Percentiles rank a stretch among this genome's conserved stretches.
Evolutionary conservation across 2,797 vertebrate species (phyloP).

Genomic region (Kryptopterus vitreolus): DNA sequence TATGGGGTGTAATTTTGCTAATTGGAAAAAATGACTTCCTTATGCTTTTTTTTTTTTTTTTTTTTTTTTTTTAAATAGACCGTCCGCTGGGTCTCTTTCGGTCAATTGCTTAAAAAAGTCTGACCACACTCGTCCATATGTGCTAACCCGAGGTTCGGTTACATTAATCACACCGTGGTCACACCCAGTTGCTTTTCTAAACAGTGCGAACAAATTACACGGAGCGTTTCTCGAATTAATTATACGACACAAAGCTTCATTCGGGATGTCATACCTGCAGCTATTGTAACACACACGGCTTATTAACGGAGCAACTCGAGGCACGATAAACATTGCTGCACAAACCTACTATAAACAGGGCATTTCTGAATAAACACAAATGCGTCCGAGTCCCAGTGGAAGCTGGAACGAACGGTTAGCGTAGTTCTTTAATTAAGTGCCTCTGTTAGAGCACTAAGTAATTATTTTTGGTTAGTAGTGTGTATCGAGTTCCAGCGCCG

Average conservation of each 20-base stretch:
- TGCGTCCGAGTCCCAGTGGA: background rate
- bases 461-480: background rate
- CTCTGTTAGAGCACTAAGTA: conserved; percentile 21
- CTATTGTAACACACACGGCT: conserved; percentile 12
- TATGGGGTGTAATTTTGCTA: conserved; percentile 45
- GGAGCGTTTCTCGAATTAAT: conserved; percentile 27
- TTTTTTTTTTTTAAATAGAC: conserved; percentile 41
- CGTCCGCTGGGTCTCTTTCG: conserved; percentile 30
- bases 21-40: conserved; percentile 49
- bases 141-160: conserved; percentile 48
- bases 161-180: conserved; percentile 45
- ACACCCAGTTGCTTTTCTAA: conserved; percentile 53
- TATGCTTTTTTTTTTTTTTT: too few relatives aligned
- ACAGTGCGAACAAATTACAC: conserved; percentile 52
- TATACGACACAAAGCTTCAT: conserved; percentile 21
- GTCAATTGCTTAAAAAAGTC: conserved; percentile 44
- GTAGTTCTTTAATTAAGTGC: background rate
- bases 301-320: background rate
- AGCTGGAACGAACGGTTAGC: background rate
- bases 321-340: conserved; percentile 2
- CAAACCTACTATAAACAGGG: conserved; percentile 29
- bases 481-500: background rate
- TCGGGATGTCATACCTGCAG: conserved; percentile 35
- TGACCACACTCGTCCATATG: conserved; percentile 47
- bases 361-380: background rate